Conservation (phyloP, 2,113 vertebrate species). For the Haliaeetus leucogaster region DNA sequence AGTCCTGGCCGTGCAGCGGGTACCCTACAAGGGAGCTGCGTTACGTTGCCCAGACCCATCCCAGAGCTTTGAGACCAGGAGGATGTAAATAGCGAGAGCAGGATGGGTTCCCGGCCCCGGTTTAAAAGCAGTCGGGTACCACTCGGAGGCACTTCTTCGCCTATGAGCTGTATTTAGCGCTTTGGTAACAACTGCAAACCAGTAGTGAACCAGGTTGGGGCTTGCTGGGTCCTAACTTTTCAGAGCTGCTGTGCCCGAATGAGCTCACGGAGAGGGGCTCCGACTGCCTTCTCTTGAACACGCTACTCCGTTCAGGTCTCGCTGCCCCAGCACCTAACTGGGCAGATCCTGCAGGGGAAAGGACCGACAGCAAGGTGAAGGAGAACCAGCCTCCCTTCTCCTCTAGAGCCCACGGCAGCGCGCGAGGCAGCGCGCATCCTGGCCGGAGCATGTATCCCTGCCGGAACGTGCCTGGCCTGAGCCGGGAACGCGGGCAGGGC, state of each 20-base stretch:
- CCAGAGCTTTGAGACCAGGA: neutral
- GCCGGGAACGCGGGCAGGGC: accelerated
- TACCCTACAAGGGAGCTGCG: neutral
- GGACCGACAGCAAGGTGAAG: neutral
- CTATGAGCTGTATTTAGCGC: neutral
- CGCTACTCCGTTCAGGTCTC: neutral
- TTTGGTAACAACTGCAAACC: neutral
- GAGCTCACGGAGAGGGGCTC: neutral
- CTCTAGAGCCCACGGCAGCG: neutral
- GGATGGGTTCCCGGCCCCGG: accelerated
- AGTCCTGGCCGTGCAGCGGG: neutral
- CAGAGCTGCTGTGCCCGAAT: neutral
- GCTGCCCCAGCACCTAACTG: neutral
- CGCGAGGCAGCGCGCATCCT: accelerated
- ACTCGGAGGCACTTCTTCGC: neutral
- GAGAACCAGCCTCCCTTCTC: neutral
- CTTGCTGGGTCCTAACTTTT: neutral
- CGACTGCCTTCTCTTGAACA: accelerated
- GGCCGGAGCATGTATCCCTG: accelerated
- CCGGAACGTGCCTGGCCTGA: neutral
- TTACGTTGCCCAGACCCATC: neutral
- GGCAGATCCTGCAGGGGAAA: neutral
- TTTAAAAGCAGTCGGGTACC: neutral
- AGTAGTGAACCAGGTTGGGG: neutral
- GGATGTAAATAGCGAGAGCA: neutral